These are phyloP conservation scores for Plemyria rubiginata DNA, from an alignment of 2,888 invertebrate genomes.

Conservation along the genomic window DNA sequence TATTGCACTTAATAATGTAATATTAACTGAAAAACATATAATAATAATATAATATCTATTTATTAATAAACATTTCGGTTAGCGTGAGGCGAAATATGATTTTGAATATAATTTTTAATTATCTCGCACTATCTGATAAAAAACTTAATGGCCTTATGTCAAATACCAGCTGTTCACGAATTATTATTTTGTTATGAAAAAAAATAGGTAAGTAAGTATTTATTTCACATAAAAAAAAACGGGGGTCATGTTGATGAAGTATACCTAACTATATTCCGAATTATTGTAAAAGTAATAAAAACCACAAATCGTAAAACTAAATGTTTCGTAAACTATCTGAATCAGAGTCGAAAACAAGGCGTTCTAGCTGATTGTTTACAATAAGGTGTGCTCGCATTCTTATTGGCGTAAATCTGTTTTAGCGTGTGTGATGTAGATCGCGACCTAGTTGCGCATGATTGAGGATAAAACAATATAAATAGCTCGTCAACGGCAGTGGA, in stretches of 20 bases:
- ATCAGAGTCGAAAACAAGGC: constrained; percentile 47
- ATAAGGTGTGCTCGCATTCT: constrained; percentile 54
- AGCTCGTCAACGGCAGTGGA: constrained; percentile 77
- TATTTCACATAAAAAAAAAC: no score
- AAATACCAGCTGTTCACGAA: neutral
- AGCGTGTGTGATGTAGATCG: constrained; percentile 76
- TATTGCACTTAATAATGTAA: constrained; percentile 22
- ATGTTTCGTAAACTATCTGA: constrained; percentile 22
- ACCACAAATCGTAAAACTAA: constrained; percentile 9
- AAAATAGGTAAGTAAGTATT: no score
- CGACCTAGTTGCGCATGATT: constrained; percentile 82
- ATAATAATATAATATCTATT: neutral
- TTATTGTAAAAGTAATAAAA: neutral
- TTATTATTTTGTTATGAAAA: no score
- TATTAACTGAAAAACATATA: constrained; percentile 4
- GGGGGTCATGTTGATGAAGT: no score
- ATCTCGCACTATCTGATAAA: no score
- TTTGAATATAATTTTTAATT: neutral
- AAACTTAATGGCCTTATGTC: neutral
- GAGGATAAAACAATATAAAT: constrained; percentile 85
- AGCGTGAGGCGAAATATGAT: no score
- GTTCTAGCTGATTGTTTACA: constrained; percentile 56
- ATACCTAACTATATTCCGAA: no score
- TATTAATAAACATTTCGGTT: no score
- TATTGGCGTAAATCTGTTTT: constrained; percentile 63